Conservation (phyloP, 2,797 vertebrate species). For the Sebastes iracundus region DNA sequence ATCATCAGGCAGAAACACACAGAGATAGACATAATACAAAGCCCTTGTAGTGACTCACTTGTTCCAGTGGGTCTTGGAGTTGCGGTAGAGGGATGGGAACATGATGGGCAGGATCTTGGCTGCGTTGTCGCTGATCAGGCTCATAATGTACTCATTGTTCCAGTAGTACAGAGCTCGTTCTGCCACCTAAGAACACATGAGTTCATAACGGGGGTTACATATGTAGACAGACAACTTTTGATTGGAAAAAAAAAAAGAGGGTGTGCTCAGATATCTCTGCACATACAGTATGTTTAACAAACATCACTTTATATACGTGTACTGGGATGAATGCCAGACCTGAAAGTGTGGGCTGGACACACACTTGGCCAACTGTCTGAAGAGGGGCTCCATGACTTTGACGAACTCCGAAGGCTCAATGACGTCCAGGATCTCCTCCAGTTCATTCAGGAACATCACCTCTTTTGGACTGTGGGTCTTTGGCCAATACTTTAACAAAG, state of each 20-base stretch:
- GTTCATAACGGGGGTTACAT: background rate
- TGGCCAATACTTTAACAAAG: slow-evolving; percentile 98
- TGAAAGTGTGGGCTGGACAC: slow-evolving; percentile 99
- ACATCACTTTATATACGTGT: background rate
- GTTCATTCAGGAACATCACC: slow-evolving; percentile 98
- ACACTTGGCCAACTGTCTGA: slow-evolving; percentile 96
- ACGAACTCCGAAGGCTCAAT: slow-evolving; percentile 98
- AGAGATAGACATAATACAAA: background rate
- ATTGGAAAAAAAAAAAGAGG: background rate
- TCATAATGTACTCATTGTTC: slow-evolving; percentile 99
- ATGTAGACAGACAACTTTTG: background rate
- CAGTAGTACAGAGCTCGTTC: slow-evolving; percentile 97
- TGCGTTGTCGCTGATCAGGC: slow-evolving; percentile 96
- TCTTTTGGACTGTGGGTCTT: slow-evolving; percentile 99
- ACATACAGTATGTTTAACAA: background rate
- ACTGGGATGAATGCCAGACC: slow-evolving; percentile 74
- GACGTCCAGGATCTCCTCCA: slow-evolving; percentile 98
- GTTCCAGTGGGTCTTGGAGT: slow-evolving; percentile 99
- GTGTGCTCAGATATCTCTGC: background rate
- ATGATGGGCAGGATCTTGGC: slow-evolving; percentile 98
- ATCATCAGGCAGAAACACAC: background rate
- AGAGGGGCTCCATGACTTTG: slow-evolving; percentile 98
- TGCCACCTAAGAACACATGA: slow-evolving; percentile 86
- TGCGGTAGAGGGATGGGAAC: slow-evolving; percentile 96
- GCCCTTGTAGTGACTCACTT: slow-evolving; percentile 85